These are phyloP conservation scores for Chrysolina haemoptera DNA, from an alignment of 2,888 invertebrate species.

Conservation along the genomic window DNA sequence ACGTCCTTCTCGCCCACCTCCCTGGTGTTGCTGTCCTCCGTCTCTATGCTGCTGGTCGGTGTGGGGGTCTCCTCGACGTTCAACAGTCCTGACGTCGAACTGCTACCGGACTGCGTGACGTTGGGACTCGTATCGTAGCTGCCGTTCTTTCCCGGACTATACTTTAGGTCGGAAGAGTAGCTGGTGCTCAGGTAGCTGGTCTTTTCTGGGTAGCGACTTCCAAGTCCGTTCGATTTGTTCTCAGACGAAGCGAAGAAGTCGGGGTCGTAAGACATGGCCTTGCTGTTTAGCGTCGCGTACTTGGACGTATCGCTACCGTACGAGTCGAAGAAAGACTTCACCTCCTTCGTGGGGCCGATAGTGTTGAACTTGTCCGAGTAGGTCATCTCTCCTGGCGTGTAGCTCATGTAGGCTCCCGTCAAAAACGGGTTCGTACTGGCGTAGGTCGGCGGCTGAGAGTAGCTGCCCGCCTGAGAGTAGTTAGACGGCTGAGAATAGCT, in stretches of 20 bases:
- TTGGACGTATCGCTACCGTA: constrained; percentile 61
- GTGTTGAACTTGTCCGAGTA: constrained; percentile 66
- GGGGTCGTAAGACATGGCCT: constrained; percentile 56
- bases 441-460: constrained; percentile 69
- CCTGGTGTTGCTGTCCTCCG: constrained; percentile 73
- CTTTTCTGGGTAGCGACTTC: constrained; percentile 62
- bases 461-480: constrained; percentile 59
- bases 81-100: constrained; percentile 55
- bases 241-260: constrained; percentile 55
- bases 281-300: constrained; percentile 59
- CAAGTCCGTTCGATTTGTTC: constrained; percentile 63
- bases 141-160: constrained; percentile 58
- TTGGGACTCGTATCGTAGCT: constrained; percentile 62
- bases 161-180: constrained; percentile 62
- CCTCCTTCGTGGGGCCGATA: constrained; percentile 63
- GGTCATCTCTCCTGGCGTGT: constrained; percentile 61
- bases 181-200: constrained; percentile 61
- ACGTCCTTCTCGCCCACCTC: constrained; percentile 74
- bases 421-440: constrained; percentile 77
- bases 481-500: constrained; percentile 61
- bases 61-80: constrained; percentile 72
- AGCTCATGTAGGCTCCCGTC: constrained; percentile 69
- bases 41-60: constrained; percentile 75
- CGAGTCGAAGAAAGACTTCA: constrained; percentile 63
- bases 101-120: constrained; percentile 53